Conservation (phyloP, 35 echinoderm and acorn worm genomes). For the Ptychodera flava region DNA sequence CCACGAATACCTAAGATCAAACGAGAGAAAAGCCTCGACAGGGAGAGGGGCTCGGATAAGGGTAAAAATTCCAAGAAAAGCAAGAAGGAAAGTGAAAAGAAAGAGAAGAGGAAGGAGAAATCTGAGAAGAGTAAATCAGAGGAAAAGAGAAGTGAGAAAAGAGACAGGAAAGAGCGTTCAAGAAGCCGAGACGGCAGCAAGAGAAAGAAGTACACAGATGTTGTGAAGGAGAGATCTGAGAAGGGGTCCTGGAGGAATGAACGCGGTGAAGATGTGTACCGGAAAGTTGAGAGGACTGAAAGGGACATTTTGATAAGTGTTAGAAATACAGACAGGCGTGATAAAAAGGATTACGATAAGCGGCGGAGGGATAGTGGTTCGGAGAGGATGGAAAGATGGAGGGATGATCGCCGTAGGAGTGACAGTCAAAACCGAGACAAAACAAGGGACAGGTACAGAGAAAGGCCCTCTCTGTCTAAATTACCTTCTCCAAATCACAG, state of each 20-base stretch:
- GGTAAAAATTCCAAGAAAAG: constrained; percentile 6
- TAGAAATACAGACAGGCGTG: neutral
- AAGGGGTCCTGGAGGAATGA: constrained; percentile 9
- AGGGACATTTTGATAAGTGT: constrained; percentile 3
- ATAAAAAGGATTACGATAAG: neutral
- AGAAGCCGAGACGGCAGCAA: neutral
- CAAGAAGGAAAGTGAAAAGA: neutral
- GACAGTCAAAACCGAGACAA: neutral
- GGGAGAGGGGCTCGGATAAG: constrained; percentile 7
- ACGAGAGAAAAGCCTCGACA: neutral
- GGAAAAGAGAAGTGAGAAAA: neutral
- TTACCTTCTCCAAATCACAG: neutral
- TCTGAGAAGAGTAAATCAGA: neutral
- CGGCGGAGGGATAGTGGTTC: neutral
- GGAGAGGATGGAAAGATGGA: neutral
- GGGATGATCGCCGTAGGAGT: neutral
- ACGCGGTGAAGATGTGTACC: neutral
- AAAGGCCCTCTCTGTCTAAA: neutral
- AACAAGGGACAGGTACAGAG: constrained; percentile 6
- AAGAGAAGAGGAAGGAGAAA: constrained; percentile 5
- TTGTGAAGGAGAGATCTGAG: neutral
- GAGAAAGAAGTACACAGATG: constrained; percentile 8
- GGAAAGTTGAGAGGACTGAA: constrained; percentile 5
- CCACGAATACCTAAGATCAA: neutral
- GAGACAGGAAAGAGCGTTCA: neutral